Base-by-base conservation (phyloP, 2,113 vertebrate species). In the Mellivora capensis region DNA sequence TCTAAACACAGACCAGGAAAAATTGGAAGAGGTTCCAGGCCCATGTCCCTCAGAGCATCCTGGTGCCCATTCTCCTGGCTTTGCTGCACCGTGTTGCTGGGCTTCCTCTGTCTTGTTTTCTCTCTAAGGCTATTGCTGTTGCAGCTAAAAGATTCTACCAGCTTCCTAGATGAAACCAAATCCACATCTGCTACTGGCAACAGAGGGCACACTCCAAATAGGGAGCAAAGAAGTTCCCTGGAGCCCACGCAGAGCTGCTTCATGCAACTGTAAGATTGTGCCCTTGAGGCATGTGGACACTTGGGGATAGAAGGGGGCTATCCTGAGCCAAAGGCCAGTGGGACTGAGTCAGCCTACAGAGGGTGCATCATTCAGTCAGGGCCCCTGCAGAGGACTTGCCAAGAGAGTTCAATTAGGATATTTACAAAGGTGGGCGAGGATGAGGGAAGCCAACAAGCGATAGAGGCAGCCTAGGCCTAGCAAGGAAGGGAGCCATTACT, bases 1-100 rank as follows among this genome's bases (percentile, higher is more conserved):
- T 84, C 77, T 47, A 72, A 87, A 89, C 25, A 82, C 13, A 93
- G n/a, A 82, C 31, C 57, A 72, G 81, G 82, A 47, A 90, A 84
- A 72, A 64, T 8, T 20, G 7, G 44, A 81, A 79, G 37, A 76
- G 67, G 5, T 17, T 27, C 62, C 23, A 29, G 77, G 57, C 10
- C 31, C 39, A 31, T 1, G 17, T 20, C 6, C 42, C 69, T 62
- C 10, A 23, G 94, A 23, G 74, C 20, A 61, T 37, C 27, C 34
- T 7, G 4, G 37, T 7, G 1, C 29, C 89, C 6, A 1, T 14
- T 39, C 20, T 44, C 49, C 59, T 3, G 10, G 59, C 14, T 21
- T 27, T 31, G 57, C 15, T 39, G 1, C 2, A 52, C 11, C 18
- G 34, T 23, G 29, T 18, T 71, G 29, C 47, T 21, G 15, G 18